Base-by-base conservation (phyloP, 2,113 vertebrate species). In the Zootoca vivipara region DNA sequence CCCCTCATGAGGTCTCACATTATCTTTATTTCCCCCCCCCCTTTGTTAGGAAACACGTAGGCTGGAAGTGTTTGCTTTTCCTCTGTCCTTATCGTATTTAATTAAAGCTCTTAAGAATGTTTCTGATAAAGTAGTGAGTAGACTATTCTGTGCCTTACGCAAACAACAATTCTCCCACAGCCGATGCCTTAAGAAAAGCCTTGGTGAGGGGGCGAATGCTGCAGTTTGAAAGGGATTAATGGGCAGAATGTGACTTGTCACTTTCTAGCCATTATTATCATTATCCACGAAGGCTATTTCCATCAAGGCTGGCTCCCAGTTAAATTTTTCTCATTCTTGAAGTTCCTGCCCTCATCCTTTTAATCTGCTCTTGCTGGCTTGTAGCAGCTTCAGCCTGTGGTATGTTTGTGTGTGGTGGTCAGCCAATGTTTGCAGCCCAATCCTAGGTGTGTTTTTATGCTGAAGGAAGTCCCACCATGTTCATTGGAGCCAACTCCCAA, bases 51-150 rank as follows among this genome's bases (percentile, higher is more conserved):
- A 77, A 83, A 77, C 72, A 70, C 16, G 15, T 28, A 69, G 62
- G 28, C 46, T 70, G 75, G 82, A 8, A 58, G 35, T 33, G 74
- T 56, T 78, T 58, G 64, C 82, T 70, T 79, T 83, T 79, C 26
- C 74, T 58, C 82, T 84, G 82, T 46, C 30, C 74, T 84, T 70
- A 67, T 62, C 28, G 2, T 33, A 46, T 84, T 79, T 78, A 78
- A 89, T 84, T 85, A 78, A 89, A 84, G 56, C 82, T 26, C 20
- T 78, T 72, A 42, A 72, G 75, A 58, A 78, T 22, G 64, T 78
- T 89, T 72, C 64, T 79, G 75, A 84, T 58, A 78, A 72, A 79
- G 87, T n/a, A 62, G 35, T n/a, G 74, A 79, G 75, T 62, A 84
- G 30, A 13, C 65, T 22, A 40, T 58, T 69, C 38, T 26, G 62